A percentile compares a stretch with the other conserved stretches of the same genome.
Conservation (phyloP, 1,140 invertebrate species). For the Pygmarrhopalites habei region DNA sequence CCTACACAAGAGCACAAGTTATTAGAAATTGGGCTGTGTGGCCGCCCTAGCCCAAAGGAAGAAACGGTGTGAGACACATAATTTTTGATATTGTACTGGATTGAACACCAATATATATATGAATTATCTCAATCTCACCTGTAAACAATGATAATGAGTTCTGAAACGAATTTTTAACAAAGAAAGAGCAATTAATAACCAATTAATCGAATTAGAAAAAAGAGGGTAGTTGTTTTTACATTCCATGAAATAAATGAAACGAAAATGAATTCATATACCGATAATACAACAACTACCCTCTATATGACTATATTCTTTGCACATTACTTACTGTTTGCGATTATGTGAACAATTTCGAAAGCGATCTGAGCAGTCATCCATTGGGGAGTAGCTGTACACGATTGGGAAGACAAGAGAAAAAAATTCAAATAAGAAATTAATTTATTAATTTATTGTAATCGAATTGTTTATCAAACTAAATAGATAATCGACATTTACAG, state of each 20-base stretch:
- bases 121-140: slow-evolving; percentile 48
- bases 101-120: no score
- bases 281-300: no score
- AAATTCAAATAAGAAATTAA: background rate
- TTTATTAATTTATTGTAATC: slow-evolving; percentile 13
- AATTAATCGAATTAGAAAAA: no score
- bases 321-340: no score
- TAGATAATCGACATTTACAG: background rate
- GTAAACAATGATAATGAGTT: slow-evolving; percentile 97
- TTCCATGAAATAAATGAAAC: no score
- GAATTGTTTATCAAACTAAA: background rate
- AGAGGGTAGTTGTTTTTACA: no score
- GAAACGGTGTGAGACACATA: slow-evolving; percentile 1
- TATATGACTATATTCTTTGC: no score
- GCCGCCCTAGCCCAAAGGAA: slow-evolving; percentile 13
- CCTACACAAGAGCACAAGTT: no score
- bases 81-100: background rate
- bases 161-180: no score
- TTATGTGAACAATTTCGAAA: slow-evolving; percentile 83
- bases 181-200: no score
- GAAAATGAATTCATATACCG: no score
- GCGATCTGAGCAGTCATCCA: slow-evolving; percentile 79
- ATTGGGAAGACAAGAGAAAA: slow-evolving; percentile 5
- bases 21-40: background rate
- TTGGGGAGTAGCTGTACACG: slow-evolving; percentile 60